Percentiles rank a stretch among this genome's conserved stretches.
phyloP scores from a whole-genome alignment of 2,888 invertebrate species.

The Torymus aiolomorphi region DNA sequence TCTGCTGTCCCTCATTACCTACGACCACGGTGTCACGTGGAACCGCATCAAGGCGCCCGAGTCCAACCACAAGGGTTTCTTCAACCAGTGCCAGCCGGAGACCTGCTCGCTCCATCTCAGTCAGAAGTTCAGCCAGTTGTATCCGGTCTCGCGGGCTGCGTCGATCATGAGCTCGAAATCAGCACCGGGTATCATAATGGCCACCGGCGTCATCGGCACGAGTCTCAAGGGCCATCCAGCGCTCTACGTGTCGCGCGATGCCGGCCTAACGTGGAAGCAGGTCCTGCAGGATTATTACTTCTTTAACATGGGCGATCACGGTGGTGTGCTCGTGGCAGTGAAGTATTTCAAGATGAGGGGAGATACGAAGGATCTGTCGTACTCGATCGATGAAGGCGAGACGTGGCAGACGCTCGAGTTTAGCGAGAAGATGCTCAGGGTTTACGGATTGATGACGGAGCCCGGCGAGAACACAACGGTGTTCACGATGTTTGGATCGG shows the following conservation, averaged over 20 bases:
- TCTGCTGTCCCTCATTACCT: slow-evolving; percentile 87
- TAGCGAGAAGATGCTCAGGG: slow-evolving; percentile 83
- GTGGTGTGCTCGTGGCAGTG: slow-evolving; percentile 90
- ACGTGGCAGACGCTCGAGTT: slow-evolving; percentile 87
- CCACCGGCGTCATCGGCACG: slow-evolving; percentile 87
- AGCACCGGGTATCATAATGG: slow-evolving; percentile 92
- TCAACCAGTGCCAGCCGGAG: slow-evolving; percentile 82
- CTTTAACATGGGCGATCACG: slow-evolving; percentile 94
- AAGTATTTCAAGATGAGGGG: slow-evolving; percentile 86
- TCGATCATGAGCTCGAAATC: slow-evolving; percentile 91
- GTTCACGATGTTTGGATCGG: slow-evolving; percentile 94
- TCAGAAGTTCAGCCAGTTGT: slow-evolving; percentile 89
- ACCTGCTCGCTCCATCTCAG: slow-evolving; percentile 90
- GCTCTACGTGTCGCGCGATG: slow-evolving; percentile 88
- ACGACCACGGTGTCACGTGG: slow-evolving; percentile 92
- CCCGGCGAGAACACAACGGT: slow-evolving; percentile 95
- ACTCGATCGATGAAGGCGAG: slow-evolving; percentile 91
- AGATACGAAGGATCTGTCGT: slow-evolving; percentile 87
- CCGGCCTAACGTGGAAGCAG: slow-evolving; percentile 89
- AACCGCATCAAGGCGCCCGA: slow-evolving; percentile 84
- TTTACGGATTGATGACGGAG: slow-evolving; percentile 95
- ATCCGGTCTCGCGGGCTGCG: slow-evolving; percentile 87
- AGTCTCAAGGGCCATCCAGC: slow-evolving; percentile 88
- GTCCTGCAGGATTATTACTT: slow-evolving; percentile 88
- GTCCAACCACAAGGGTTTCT: slow-evolving; percentile 82